A percentile compares a stretch with the other conserved stretches of the same genome.
phyloP scores from a whole-genome alignment of 2,888 invertebrate genomes.

The Trilocha varians region DNA sequence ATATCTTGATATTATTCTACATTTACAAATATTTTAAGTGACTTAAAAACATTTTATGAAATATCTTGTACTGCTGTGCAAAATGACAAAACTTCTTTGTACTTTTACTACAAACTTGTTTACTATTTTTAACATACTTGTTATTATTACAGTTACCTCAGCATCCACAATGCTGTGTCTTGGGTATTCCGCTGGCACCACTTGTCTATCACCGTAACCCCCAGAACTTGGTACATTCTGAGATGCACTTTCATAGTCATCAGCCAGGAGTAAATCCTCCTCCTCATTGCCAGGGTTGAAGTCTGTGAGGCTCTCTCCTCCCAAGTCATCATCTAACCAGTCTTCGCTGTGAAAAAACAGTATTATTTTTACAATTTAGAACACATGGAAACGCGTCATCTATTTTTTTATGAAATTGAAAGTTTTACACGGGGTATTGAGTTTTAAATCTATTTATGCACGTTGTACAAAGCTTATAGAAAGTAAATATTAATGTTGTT shows the following conservation, averaged over 20 bases:
- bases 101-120: no score
- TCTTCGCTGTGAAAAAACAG: conserved; percentile 66
- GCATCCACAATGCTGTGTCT: conserved; percentile 36
- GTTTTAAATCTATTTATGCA: no score
- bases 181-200: conserved; percentile 41
- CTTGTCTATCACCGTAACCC: conserved; percentile 31
- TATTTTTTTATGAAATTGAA: not conserved
- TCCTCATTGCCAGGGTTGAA: conserved; percentile 69
- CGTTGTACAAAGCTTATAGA: no score
- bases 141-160: no score
- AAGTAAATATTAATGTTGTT: no score
- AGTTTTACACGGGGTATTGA: conserved; percentile 2
- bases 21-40: no score
- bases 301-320: conserved; percentile 63
- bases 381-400: not conserved
- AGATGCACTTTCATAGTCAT: conserved; percentile 52
- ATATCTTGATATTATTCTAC: no score
- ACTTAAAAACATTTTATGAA: no score
- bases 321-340: conserved; percentile 63
- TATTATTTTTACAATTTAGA: no score
- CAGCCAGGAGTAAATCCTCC: conserved; percentile 62
- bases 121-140: no score
- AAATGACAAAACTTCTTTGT: no score
- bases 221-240: conserved; percentile 55
- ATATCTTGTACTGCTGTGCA: no score